Percentiles rank a stretch among this genome's conserved stretches.
Conservation (phyloP, 2,113 vertebrate genomes). For the Solenodon paradoxus region DNA sequence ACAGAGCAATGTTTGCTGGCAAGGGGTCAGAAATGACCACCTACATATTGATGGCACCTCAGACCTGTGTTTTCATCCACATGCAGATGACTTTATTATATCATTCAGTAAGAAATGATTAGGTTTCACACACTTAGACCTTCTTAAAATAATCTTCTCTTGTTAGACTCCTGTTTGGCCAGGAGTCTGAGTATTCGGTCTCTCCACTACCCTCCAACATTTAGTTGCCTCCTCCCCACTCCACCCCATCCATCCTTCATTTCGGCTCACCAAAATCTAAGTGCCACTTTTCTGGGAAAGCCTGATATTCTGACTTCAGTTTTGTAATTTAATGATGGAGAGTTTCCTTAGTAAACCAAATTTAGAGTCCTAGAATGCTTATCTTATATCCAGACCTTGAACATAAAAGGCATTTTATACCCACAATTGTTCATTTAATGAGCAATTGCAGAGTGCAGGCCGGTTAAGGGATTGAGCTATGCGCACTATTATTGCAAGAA, state of each 20-base stretch:
- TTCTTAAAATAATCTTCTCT: conserved; percentile 71
- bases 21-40: background rate
- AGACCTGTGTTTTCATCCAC: conserved; percentile 38
- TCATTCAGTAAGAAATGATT: conserved; percentile 44
- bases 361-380: conserved; percentile 93
- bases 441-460: conserved; percentile 91
- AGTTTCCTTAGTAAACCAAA: conserved; percentile 91
- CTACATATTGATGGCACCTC: background rate
- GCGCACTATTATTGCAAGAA: conserved; percentile 96
- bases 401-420: conserved; percentile 94
- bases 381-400: conserved; percentile 93
- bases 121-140: conserved; percentile 51
- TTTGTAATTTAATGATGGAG: conserved; percentile 90
- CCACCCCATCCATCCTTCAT: conserved; percentile 7
- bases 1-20: background rate
- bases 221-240: background rate
- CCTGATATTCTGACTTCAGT: conserved; percentile 86
- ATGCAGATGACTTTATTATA: conserved; percentile 34
- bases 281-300: conserved; percentile 85
- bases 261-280: conserved; percentile 76
- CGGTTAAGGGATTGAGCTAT: conserved; percentile 94
- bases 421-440: conserved; percentile 96
- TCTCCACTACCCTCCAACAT: background rate
- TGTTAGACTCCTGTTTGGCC: conserved; percentile 65
- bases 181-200: conserved; percentile 59